A percentile compares a stretch with the other conserved stretches of the same genome.
Conservation (phyloP, 1,140 invertebrate genomes). For the Camponotus pennsylvanicus region DNA sequence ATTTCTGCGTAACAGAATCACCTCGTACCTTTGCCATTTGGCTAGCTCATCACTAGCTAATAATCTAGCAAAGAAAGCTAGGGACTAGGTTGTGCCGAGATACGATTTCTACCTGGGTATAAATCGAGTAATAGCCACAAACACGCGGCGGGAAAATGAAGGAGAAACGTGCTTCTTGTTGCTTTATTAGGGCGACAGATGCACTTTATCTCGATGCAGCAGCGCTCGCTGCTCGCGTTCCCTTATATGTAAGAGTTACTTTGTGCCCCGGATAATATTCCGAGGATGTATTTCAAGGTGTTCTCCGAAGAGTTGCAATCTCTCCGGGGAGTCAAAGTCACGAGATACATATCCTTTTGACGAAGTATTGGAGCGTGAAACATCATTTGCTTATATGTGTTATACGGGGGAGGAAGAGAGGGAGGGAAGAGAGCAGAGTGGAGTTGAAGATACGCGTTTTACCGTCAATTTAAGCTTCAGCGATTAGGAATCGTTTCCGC, state of each 20-base stretch:
- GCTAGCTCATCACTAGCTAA: too few relatives aligned
- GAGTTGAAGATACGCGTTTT: conserved; percentile 22
- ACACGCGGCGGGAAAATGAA: neutral
- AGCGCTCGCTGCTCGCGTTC: conserved; percentile 16
- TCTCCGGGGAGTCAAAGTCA: neutral
- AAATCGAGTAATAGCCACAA: neutral
- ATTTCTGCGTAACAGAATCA: too few relatives aligned
- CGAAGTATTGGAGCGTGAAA: conserved; percentile 36
- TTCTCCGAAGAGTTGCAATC: conserved; percentile 24
- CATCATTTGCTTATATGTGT: conserved; percentile 42
- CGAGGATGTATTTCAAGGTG: conserved; percentile 24
- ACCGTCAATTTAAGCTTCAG: conserved; percentile 44
- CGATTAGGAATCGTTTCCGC: conserved; percentile 36
- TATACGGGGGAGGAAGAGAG: neutral
- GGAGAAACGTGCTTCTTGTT: conserved; percentile 2
- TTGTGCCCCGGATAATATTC: conserved; percentile 18
- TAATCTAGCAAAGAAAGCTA: too few relatives aligned
- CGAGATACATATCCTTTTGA: conserved; percentile 32
- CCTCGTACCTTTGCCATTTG: too few relatives aligned
- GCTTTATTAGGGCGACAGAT: conserved; percentile 30
- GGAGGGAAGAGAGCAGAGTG: too few relatives aligned
- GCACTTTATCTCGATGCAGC: conserved; percentile 15
- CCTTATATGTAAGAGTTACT: conserved; percentile 41
- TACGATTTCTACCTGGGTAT: too few relatives aligned
- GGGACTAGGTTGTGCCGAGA: too few relatives aligned